Conservation (phyloP, 2,888 invertebrate species). For the Eristalis tenax region DNA sequence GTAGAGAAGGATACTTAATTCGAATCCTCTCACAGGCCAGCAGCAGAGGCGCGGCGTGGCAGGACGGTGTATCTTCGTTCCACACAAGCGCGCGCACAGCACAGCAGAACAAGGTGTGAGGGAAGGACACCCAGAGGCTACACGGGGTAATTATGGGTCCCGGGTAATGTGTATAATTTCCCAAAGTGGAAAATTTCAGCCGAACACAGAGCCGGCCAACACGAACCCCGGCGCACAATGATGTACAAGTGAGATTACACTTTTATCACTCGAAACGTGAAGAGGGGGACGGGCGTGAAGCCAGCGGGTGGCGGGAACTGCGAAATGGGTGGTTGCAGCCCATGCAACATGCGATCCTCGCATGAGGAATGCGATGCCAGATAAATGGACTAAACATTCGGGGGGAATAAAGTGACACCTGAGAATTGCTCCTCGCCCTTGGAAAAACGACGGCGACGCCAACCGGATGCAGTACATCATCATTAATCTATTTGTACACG, state of each 20-base stretch:
- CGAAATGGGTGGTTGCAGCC: constrained; percentile 47
- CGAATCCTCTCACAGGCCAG: background rate
- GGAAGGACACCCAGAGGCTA: constrained; percentile 63
- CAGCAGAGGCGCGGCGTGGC: too few relatives aligned
- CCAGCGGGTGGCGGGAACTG: background rate
- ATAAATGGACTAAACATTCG: constrained; percentile 55
- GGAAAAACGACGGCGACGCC: constrained; percentile 51
- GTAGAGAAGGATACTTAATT: constrained; percentile 62
- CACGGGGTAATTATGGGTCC: constrained; percentile 62
- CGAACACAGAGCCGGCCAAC: constrained; percentile 43
- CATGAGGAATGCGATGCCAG: constrained; percentile 60
- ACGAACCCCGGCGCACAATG: constrained; percentile 21
- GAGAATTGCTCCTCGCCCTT: constrained; percentile 16
- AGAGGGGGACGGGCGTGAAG: background rate
- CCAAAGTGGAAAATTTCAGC: constrained; percentile 71
- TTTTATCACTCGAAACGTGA: constrained; percentile 54
- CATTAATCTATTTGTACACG: constrained; percentile 37
- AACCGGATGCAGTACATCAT: constrained; percentile 56
- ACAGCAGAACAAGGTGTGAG: constrained; percentile 50
- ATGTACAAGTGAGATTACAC: constrained; percentile 67
- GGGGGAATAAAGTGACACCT: constrained; percentile 61
- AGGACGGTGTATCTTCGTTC: background rate
- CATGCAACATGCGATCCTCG: constrained; percentile 66
- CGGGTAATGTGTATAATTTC: constrained; percentile 68
- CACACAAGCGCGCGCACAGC: background rate